Evolutionary conservation across 2,797 vertebrate genomes (phyloP).

Genomic region (Myotis pilosus): DNA sequence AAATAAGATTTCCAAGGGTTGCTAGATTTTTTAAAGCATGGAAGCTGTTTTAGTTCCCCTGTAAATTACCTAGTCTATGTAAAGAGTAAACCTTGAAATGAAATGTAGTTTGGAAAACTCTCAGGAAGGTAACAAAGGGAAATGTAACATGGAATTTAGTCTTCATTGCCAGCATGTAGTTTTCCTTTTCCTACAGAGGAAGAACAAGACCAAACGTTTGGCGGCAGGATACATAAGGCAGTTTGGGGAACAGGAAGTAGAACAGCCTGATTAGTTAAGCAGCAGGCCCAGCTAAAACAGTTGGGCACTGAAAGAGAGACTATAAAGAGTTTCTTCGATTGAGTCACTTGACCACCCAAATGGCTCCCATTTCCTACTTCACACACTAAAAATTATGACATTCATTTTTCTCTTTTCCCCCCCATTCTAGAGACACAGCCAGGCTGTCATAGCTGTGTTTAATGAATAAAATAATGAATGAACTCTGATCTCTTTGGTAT

Average conservation of each 20-base stretch:
- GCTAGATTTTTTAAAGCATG: not conserved
- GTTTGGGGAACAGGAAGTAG: not conserved
- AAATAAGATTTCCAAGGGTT: not conserved
- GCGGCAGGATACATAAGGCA: not conserved
- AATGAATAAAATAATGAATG: slow-evolving; percentile 72
- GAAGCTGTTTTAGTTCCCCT: not conserved
- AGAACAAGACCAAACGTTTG: not conserved
- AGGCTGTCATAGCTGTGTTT: slow-evolving; percentile 56
- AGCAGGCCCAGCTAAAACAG: not conserved
- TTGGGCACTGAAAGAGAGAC: not conserved
- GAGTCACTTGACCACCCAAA: slow-evolving; percentile 43
- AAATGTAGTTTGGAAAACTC: slow-evolving; percentile 7
- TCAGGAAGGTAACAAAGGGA: not conserved
- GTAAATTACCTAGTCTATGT: not conserved
- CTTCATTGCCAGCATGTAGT: not conserved
- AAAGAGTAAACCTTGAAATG: not conserved
- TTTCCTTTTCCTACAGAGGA: not conserved
- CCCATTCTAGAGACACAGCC: slow-evolving; percentile 14
- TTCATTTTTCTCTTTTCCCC: slow-evolving; percentile 55
- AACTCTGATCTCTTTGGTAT: slow-evolving; percentile 73
- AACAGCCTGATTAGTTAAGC: not conserved
- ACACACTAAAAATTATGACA: slow-evolving; percentile 22
- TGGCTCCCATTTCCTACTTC: slow-evolving; percentile 40
- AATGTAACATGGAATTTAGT: not conserved
- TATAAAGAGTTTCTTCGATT: not conserved